Base-by-base conservation (phyloP, 2,113 vertebrate genomes). In the Fregetta grallaria region DNA sequence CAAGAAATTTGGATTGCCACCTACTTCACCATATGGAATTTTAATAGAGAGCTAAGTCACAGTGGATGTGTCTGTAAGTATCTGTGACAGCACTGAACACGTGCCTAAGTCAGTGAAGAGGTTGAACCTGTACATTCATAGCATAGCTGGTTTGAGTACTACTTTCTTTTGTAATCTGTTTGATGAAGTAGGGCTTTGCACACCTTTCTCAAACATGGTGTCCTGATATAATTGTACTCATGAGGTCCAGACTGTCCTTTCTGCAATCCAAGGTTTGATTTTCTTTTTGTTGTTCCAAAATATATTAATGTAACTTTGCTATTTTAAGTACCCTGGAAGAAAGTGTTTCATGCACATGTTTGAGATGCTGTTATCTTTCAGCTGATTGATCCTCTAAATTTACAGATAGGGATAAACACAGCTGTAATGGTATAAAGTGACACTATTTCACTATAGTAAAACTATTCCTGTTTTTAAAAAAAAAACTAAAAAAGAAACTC, bases 1-100 rank as follows among this genome's bases (percentile, higher is more conserved):
- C 47, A 73, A 94, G 81, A 92, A 92, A 86, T 90, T 95, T 95
- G 88, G 95, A 93, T 79, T 96, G 75, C 70, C 90, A 86, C 88
- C 85, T 96, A 90, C 92, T 70, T 92, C 50, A 80, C 82, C 56
- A 44, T 77, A 81, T 61, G 75, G 86, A 88, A 67, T 71, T 79
- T 95, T 85, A 86, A 50, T 38, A 36, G 34, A 72, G 47, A 47
- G 45, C 26, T 70, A 67, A 85, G 18, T 73, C 79, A 53, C 38
- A 80, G 50, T 66, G 42, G 44, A 65, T 55, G 38, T 65, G 30
- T 55, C 73, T 58, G 44, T 71, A 68, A 82, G 45, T 36, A 49
- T 49, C 66, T 92, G 55, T 88, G 81, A 62, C 11, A 65, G 61
- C 4, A 4, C 12, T 76, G 81, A 73, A 45, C 47, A 45, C 1